These are phyloP conservation scores for Machimus rusticus DNA, from an alignment of 2,888 invertebrate species.

Conservation along the genomic window DNA sequence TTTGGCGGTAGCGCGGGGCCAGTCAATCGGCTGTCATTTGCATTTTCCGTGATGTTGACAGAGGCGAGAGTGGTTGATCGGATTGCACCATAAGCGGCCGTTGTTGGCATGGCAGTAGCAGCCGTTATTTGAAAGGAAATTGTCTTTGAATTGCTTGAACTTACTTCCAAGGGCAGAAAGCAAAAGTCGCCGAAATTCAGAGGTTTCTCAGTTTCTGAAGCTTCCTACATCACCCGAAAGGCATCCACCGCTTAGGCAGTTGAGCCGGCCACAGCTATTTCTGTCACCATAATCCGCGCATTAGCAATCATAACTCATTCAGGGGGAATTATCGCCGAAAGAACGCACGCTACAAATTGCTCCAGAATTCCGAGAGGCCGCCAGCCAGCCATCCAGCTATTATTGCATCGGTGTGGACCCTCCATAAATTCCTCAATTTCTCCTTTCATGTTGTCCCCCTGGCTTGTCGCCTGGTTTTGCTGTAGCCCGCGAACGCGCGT, in stretches of 20 bases:
- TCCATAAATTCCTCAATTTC: constrained; percentile 37
- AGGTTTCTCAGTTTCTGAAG: background rate
- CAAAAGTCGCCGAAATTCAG: background rate
- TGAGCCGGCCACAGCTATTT: background rate
- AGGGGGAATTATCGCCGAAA: constrained; percentile 19
- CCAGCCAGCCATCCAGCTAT: background rate
- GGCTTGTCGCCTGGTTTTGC: background rate
- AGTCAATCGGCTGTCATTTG: background rate
- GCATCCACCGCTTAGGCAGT: background rate
- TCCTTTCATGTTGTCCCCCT: constrained; percentile 21
- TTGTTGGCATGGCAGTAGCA: background rate
- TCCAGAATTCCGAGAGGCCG: constrained; percentile 10
- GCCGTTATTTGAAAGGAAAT: background rate
- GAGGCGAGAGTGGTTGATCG: background rate
- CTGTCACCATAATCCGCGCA: constrained; percentile 23
- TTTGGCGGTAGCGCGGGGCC: background rate
- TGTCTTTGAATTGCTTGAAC: background rate
- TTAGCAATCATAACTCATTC: constrained; percentile 38
- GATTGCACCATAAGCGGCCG: background rate
- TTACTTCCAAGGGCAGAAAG: background rate
- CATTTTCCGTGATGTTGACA: background rate
- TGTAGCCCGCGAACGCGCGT: background rate
- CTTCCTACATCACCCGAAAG: background rate
- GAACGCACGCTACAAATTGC: constrained; percentile 28
- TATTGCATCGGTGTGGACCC: background rate